Conservation (phyloP, 2,797 vertebrate genomes). For the Pagetopsis macropterus region DNA sequence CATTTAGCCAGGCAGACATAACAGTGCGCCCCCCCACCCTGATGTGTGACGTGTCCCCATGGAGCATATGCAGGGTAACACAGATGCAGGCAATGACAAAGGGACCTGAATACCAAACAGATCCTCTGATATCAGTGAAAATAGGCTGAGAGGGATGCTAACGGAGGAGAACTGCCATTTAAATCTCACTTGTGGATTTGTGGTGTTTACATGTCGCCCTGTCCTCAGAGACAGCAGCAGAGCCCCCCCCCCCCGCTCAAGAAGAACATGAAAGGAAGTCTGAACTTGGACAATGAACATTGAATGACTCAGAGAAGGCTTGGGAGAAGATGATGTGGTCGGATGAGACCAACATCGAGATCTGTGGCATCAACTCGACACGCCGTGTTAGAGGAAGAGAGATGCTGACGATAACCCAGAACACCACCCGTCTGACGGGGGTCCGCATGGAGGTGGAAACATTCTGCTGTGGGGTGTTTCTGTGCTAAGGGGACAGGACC, state of each 20-base stretch:
- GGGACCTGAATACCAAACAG: slow-evolving; percentile 24
- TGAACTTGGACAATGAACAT: too few species aligned
- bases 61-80: slow-evolving; percentile 26
- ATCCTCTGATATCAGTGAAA: slow-evolving; percentile 41
- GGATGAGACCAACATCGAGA: too few species aligned
- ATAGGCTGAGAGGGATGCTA: slow-evolving; percentile 8
- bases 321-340: too few species aligned
- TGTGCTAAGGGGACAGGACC: too few species aligned
- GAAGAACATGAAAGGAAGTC: too few species aligned
- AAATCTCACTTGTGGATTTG: slow-evolving; percentile 28
- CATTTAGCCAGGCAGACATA: slow-evolving; percentile 71
- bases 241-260: neutral
- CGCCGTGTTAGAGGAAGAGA: too few species aligned
- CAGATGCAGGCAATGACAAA: slow-evolving; percentile 16
- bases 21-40: slow-evolving; percentile 75
- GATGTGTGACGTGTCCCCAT: slow-evolving; percentile 18
- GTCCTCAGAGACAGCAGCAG: slow-evolving; percentile 50
- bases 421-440: too few species aligned
- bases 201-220: slow-evolving; percentile 48
- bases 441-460: too few species aligned
- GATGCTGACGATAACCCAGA: too few species aligned
- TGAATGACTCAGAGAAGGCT: too few species aligned
- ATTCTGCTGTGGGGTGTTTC: too few species aligned
- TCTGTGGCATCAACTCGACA: too few species aligned
- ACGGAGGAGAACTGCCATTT: slow-evolving; percentile 23